Conservation (phyloP, 2,888 invertebrate genomes). For the Anarsia innoxiella region DNA sequence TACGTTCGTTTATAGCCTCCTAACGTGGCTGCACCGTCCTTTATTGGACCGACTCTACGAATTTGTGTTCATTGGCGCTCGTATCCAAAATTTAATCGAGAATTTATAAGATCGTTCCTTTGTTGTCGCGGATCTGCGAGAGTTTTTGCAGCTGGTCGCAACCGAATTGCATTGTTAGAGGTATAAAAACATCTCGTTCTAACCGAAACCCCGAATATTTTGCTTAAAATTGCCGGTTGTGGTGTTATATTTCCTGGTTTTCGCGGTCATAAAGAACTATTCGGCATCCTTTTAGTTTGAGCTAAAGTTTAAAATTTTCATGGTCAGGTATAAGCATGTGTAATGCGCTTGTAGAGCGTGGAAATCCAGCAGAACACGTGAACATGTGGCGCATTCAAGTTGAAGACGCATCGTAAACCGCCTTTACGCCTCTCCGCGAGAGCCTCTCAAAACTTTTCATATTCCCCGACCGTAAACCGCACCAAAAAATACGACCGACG, state of each 20-base stretch:
- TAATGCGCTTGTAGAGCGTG: conserved; percentile 60
- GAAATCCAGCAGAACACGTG: conserved; percentile 56
- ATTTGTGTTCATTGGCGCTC: conserved; percentile 73
- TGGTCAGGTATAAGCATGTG: conserved; percentile 68
- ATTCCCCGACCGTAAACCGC: conserved; percentile 69
- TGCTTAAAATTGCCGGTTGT: conserved; percentile 26
- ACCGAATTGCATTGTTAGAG: conserved; percentile 43
- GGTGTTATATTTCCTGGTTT: conserved; percentile 27
- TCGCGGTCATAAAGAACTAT: conserved; percentile 26
- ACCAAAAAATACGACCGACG: conserved; percentile 71
- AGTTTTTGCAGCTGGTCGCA: conserved; percentile 60
- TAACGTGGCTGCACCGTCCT: conserved; percentile 74
- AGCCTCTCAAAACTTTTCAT: conserved; percentile 73
- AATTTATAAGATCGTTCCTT: conserved; percentile 68
- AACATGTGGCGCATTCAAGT: conserved; percentile 66
- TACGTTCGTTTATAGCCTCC: conserved; percentile 75
- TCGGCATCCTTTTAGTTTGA: conserved; percentile 49
- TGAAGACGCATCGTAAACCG: conserved; percentile 73
- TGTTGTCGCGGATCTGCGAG: conserved; percentile 45
- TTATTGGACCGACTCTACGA: conserved; percentile 73
- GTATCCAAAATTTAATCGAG: conserved; percentile 73
- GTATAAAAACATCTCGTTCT: conserved; percentile 46
- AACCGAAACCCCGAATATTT: conserved; percentile 34
- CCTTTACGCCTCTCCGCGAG: conserved; percentile 66
- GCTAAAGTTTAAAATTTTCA: conserved; percentile 67